A percentile compares a stretch with the other conserved stretches of the same genome.
Evolutionary conservation across 2,113 vertebrate genomes (phyloP).

Genomic region (Corythornis cristatus): DNA sequence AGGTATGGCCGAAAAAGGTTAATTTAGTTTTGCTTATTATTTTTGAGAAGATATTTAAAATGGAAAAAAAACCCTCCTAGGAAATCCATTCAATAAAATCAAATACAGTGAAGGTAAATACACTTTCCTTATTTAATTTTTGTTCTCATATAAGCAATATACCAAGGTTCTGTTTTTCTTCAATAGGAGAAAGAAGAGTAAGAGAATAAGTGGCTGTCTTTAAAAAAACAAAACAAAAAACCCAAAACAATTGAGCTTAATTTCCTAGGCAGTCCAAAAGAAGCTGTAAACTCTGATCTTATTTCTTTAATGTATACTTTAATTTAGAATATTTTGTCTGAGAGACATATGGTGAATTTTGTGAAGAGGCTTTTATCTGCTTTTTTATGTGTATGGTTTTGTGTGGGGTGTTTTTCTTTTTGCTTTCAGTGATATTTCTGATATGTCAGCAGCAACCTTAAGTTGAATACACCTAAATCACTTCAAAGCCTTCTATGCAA

Average conservation of each 20-base stretch:
- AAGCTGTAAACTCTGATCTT: not conserved
- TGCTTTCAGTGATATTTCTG: not conserved
- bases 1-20: not conserved
- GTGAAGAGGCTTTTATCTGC: not conserved
- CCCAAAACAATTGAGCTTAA: not conserved
- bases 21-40: not conserved
- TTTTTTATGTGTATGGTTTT: not conserved
- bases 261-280: not conserved
- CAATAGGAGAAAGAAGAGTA: not conserved
- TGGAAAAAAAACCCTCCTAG: not conserved
- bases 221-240: not conserved
- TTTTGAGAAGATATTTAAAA: not conserved
- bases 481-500: not conserved
- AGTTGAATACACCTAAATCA: not conserved
- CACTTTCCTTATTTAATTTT: not conserved
- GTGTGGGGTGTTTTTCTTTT: not conserved
- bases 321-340: not conserved
- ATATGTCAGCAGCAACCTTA: not conserved
- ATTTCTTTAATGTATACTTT: not conserved
- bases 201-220: not conserved
- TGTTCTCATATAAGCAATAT: not conserved
- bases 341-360: not conserved
- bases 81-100: not conserved
- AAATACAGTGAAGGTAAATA: not conserved
- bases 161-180: not conserved